phyloP scores from a whole-genome alignment of 2,797 vertebrate species.

The Schizopygopsis malacanthus region DNA sequence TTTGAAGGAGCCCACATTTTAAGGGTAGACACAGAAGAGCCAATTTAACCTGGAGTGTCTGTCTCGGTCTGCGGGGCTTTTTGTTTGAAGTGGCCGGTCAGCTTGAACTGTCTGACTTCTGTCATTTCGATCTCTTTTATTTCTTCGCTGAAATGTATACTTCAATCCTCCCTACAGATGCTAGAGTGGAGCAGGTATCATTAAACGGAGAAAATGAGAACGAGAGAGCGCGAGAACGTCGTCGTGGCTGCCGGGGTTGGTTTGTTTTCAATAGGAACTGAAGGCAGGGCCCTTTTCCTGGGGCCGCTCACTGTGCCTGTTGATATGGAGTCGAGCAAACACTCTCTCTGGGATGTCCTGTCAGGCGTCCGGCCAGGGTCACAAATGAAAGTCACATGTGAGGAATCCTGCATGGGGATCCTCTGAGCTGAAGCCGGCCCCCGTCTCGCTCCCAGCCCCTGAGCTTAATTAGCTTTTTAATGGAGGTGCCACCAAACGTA shows the following conservation, averaged over 20 bases:
- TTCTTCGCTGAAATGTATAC: constrained; percentile 97
- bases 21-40: constrained; percentile 90
- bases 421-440: constrained; percentile 30
- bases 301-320: constrained; percentile 73
- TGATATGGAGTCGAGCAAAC: constrained; percentile 81
- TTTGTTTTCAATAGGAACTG: constrained; percentile 80
- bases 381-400: constrained; percentile 80
- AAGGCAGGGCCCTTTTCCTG: constrained; percentile 58
- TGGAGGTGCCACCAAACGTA: constrained; percentile 31
- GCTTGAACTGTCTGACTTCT: constrained; percentile 99
- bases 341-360: constrained; percentile 83
- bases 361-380: constrained; percentile 77
- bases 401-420: constrained; percentile 38
- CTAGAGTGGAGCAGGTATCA: constrained; percentile 86
- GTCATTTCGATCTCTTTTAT: constrained; percentile 95
- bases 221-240: constrained; percentile 37
- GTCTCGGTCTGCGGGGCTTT: constrained; percentile 83
- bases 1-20: constrained; percentile 89
- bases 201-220: constrained; percentile 86
- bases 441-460: constrained; percentile 41
- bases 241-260: constrained; percentile 67
- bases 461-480: constrained; percentile 59
- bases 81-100: constrained; percentile 98
- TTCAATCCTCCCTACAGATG: constrained; percentile 92
- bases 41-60: constrained; percentile 99